Evolutionary conservation across 2,797 vertebrate genomes (phyloP), one percentile per base, ranked within the genome.

Genomic region (Phrynocephalus guinanensis): DNA sequence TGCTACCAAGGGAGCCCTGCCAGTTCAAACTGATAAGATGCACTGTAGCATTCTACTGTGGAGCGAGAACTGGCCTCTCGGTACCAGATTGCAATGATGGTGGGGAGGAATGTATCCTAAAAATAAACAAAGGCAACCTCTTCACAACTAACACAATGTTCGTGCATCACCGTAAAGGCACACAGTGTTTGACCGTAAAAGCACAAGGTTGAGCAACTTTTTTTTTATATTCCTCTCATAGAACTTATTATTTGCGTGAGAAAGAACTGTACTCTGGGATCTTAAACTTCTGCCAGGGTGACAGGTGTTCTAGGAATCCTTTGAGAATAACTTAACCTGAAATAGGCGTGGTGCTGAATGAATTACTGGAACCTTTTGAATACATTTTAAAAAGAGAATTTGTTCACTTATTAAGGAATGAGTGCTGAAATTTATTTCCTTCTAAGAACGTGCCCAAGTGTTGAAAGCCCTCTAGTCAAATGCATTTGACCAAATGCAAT

Each of bases 301-400:
- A 73, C 48, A 85, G 60, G n/a, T 18, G 38, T 9, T 81, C 10
- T 33, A 81, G 52, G 26, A 73, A 86, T 66, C 33, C 28, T 68
- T 30, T 30, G 44, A 6, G 1, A 26, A 68, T 30, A 50, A 24
- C 11, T 71, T 86, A 71, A 60, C 67, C 63, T 86, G 28, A 22
- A 38, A 33, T 5, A 24, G 85, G 26, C 80, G 78, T 86, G 85
- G 78, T 86, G 15, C 11, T 71, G 50, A 80, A 70, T 71, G 5
- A 44, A 63, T 86, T 86, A 63, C 18, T 22, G 70, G 68, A 80
- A 81, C 20, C 10, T 44, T 33, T 3, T 30, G 30, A 81, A 24
- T 48, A 75, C 20, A 28, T 66, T 73, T 30, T 1, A 73, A 38
- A 81, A 81, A 81, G 24, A 63, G 28, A 75, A 81, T 33, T 81